Percentiles rank a stretch among this genome's conserved stretches.
These are phyloP conservation scores for Phenganax marumi DNA, from an alignment of 92 coral and sea anemone species.

Conservation along the genomic window DNA sequence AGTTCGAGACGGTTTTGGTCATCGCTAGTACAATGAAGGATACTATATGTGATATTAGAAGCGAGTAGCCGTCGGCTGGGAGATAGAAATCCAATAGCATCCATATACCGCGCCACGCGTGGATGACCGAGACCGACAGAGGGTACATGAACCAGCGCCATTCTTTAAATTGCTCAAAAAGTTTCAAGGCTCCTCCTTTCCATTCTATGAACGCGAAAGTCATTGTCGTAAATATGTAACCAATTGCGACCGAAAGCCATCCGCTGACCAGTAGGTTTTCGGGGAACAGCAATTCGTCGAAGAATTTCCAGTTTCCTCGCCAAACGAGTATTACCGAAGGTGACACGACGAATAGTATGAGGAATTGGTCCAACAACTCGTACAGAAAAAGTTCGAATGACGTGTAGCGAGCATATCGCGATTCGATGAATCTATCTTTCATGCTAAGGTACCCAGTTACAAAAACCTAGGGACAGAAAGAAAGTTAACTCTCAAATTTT, in stretches of 20 bases:
- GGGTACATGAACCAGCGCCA: constrained; percentile 35
- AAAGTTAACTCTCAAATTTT: neutral
- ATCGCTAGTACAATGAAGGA: neutral
- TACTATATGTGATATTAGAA: constrained; percentile 11
- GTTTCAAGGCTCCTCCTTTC: constrained; percentile 6
- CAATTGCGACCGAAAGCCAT: constrained; percentile 30
- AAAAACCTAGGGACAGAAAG: neutral
- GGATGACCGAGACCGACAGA: constrained; percentile 5
- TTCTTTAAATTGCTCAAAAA: constrained; percentile 19
- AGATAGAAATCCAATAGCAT: constrained; percentile 20
- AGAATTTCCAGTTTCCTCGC: constrained; percentile 36
- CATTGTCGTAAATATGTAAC: constrained; percentile 8
- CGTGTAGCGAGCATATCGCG: neutral
- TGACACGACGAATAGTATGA: constrained; percentile 23
- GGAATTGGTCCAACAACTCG: constrained; percentile 8
- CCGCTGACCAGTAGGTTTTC: constrained; percentile 13
- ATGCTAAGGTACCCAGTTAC: neutral
- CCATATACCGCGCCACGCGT: constrained; percentile 38
- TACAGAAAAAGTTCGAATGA: constrained; percentile 25
- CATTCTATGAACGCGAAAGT: constrained; percentile 22
- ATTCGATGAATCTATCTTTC: neutral
- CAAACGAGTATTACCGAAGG: constrained; percentile 30
- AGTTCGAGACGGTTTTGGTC: constrained; percentile 29
- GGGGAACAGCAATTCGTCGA: constrained; percentile 26
- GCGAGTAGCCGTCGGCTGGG: constrained; percentile 7